These are phyloP conservation scores for Cervus canadensis DNA, from an alignment of 2,113 vertebrate species.

Conservation along the genomic window DNA sequence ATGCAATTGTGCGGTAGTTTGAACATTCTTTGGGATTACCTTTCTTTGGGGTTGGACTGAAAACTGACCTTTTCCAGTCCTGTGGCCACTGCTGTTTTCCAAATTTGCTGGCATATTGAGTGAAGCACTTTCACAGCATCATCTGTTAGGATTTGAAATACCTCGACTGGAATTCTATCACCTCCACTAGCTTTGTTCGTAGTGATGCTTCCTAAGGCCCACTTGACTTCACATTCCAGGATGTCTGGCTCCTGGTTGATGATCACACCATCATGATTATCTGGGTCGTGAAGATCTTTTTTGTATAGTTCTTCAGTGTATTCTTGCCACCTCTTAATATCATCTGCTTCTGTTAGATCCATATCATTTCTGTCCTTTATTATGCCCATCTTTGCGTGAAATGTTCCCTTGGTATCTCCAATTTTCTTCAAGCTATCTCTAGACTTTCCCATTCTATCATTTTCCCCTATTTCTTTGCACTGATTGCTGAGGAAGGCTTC, in stretches of 20 bases:
- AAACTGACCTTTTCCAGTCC: neutral
- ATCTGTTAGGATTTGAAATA: neutral
- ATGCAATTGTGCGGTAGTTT: accelerated
- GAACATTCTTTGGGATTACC: neutral
- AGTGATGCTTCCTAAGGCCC: neutral
- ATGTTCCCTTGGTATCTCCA: neutral
- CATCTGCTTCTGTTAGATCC: neutral
- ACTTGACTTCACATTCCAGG: neutral
- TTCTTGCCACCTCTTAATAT: neutral
- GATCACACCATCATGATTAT: neutral
- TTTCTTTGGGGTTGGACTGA: neutral
- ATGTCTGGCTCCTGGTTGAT: neutral
- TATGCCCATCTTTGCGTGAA: neutral
- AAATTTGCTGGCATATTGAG: neutral
- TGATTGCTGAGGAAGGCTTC: neutral
- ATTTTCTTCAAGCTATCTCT: neutral
- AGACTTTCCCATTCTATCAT: neutral
- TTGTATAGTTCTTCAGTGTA: neutral
- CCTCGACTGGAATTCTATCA: neutral
- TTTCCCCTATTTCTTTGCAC: neutral
- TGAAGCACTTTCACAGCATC: neutral
- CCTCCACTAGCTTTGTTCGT: neutral
- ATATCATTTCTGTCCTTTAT: neutral
- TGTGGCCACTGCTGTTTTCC: neutral
- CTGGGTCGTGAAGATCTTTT: neutral